Evolutionary conservation across 2,888 invertebrate species (phyloP).

Genomic region (Stenoptilia bipunctidactyla): DNA sequence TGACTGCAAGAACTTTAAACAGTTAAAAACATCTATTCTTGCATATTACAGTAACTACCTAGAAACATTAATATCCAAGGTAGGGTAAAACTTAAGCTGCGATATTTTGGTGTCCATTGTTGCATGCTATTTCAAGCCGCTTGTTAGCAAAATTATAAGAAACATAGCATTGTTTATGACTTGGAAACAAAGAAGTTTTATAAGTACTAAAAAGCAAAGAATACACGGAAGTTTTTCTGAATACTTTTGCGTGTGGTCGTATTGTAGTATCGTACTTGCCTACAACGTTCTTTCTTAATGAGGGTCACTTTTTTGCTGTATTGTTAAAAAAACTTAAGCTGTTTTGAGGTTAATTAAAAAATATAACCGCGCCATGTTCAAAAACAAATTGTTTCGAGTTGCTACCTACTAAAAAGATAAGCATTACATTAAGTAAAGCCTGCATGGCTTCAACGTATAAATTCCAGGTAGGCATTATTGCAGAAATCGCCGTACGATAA

Average conservation of each 20-base stretch:
- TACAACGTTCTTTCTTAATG: conserved; percentile 12
- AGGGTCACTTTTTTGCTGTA: no score
- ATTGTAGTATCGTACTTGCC: conserved; percentile 17
- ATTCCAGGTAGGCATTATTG: no score
- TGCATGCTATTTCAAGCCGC: conserved; percentile 33
- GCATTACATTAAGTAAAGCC: no score
- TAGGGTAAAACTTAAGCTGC: not conserved
- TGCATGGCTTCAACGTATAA: no score
- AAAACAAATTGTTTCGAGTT: no score
- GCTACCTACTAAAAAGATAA: no score
- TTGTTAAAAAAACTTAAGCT: no score
- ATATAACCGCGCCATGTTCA: no score
- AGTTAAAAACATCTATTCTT: not conserved
- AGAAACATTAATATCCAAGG: not conserved
- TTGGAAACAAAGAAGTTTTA: conserved; percentile 52
- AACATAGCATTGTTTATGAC: conserved; percentile 44
- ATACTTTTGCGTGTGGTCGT: conserved; percentile 23
- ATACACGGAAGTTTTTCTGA: conserved; percentile 33
- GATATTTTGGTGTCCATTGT: conserved; percentile 26
- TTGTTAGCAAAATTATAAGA: conserved; percentile 54
- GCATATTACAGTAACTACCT: not conserved
- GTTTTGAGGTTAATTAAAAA: no score
- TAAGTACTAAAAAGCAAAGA: conserved; percentile 41
- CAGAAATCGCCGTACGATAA: no score
- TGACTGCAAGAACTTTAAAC: no score